Base-by-base conservation (phyloP, 2,113 vertebrate species). In the Argyrosomus japonicus region DNA sequence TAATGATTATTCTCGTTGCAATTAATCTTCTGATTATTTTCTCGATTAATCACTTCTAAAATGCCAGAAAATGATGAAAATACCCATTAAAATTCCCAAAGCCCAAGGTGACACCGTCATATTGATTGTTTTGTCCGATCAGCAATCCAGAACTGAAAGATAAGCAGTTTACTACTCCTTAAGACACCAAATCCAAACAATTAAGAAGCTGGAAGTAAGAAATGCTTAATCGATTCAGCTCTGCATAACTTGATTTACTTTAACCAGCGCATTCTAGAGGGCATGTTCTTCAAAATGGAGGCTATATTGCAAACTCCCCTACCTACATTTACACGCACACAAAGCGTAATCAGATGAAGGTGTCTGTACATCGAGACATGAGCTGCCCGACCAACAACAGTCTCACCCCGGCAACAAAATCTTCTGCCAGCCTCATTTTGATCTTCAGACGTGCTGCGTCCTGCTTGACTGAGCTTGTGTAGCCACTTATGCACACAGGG, bases 371-470 rank as follows among this genome's bases (percentile, higher is more conserved):
- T 58, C 60, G 51, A 82, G 80, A 75, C 60, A n/a, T 81, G 80
- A 77, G 77, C 67, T 60, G 32, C 50, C 50, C 27, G 8, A 72
- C 75, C 51, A 71, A 78, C 79, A 75, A 64, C 56, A 43, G 60
- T 43, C 72, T 81, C 68, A 56, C 29, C 65, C 74, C 3, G 11
- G 60, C 84, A 81, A 84, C 70, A 67, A 62, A 78, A 50, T 79
- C 85, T 74, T 58, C 27, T 69, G 71, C 79, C 83, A 74, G 74
- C 61, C 68, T 80, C 68, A 54, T 89, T 89, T 51, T 83, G 77
- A 85, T 90, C 84, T 75, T 86, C 79, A 87, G 86, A 82, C 78
- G 29, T 19, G 36, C 69, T 82, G 79, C 32, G 85, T 87, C 77
- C 75, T 80, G 85, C 88, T 86, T 58, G 47, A 83, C 81, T 85